Conservation (phyloP, 2,113 vertebrate species). For the Gnathonemus longibarbis region DNA sequence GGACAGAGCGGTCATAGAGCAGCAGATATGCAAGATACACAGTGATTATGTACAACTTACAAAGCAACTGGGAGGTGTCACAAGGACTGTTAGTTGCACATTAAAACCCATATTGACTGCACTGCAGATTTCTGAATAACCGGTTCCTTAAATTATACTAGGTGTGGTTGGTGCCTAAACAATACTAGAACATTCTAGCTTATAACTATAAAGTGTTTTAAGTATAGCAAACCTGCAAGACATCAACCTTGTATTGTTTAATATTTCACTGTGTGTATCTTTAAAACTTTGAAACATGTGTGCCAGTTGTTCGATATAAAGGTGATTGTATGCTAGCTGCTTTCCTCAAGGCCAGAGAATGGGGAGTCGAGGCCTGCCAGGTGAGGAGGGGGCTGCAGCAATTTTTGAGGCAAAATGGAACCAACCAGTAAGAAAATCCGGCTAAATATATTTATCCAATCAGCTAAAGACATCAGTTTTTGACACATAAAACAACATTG, state of each 20-base stretch:
- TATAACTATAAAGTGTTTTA: not conserved
- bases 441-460: not conserved
- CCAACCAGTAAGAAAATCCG: not conserved
- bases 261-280: not conserved
- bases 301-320: not conserved
- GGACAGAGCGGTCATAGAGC: not conserved
- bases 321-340: not conserved
- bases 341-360: not conserved
- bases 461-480: not conserved
- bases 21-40: not conserved
- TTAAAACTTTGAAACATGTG: not conserved
- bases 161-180: not conserved
- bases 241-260: not conserved
- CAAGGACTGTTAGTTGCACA: not conserved
- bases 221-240: not conserved
- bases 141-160: not conserved
- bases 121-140: not conserved
- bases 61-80: not conserved
- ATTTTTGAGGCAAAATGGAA: not conserved
- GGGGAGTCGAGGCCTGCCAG: not conserved
- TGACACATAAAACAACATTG: not conserved
- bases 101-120: not conserved
- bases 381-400: not conserved
- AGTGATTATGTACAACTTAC: not conserved
- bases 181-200: not conserved